Conservation (phyloP, 2,888 invertebrate genomes). For the Therioaphis trifolii region DNA sequence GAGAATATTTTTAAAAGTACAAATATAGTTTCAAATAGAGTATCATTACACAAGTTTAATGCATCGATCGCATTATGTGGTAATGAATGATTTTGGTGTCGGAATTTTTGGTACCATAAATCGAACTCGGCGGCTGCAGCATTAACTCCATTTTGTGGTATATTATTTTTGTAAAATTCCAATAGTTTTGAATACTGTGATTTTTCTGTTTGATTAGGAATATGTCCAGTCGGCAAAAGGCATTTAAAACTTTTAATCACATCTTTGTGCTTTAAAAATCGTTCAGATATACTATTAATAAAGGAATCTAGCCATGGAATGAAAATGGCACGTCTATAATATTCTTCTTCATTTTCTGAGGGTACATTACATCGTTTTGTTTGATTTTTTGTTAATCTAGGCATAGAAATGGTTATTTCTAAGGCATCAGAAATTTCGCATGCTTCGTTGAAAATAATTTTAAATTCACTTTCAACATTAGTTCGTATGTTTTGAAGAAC, state of each 20-base stretch:
- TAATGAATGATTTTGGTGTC: too few species aligned
- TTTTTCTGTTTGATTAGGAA: too few species aligned
- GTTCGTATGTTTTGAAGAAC: neutral
- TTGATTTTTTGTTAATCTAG: neutral
- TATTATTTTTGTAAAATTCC: neutral
- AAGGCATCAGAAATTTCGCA: neutral
- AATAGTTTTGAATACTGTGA: neutral
- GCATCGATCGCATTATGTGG: too few species aligned
- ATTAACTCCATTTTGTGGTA: neutral
- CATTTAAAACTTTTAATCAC: neutral
- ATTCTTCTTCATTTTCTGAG: conserved; percentile 6
- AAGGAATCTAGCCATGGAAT: neutral
- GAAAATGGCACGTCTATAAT: neutral
- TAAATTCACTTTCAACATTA: neutral
- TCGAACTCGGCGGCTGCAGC: neutral
- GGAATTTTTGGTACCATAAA: neutral
- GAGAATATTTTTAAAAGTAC: too few species aligned
- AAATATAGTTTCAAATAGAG: too few species aligned
- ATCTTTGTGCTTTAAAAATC: neutral
- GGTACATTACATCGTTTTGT: neutral
- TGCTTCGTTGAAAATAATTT: neutral
- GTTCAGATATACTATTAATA: neutral
- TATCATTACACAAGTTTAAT: too few species aligned
- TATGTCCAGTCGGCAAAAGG: too few species aligned
- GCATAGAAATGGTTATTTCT: too few species aligned